phyloP scores from a whole-genome alignment of 2,797 vertebrate genomes.

The Hydrolagus colliei region DNA sequence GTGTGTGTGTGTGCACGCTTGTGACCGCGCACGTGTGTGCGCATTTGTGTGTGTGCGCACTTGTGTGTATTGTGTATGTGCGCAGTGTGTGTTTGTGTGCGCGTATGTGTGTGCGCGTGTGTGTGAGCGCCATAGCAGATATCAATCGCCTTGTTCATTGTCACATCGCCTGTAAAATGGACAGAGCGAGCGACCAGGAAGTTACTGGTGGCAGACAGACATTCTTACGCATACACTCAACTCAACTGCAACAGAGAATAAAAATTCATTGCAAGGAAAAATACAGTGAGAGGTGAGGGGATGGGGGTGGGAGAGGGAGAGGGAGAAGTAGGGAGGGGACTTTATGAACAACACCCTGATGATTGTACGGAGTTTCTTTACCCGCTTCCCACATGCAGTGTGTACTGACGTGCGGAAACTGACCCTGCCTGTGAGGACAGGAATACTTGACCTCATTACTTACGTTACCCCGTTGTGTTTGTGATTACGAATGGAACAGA shows the following conservation, averaged over 20 bases:
- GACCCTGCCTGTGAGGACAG: constrained; percentile 2
- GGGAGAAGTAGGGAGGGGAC: background rate
- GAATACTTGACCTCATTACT: constrained; percentile 23
- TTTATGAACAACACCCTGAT: background rate
- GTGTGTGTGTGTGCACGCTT: background rate
- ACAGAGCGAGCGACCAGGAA: too few species aligned
- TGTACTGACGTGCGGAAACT: background rate
- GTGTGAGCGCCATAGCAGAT: too few species aligned
- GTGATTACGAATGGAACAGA: background rate
- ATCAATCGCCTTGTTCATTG: too few species aligned
- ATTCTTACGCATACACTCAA: too few species aligned
- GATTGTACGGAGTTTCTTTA: too few species aligned
- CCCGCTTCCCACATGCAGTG: too few species aligned
- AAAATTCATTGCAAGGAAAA: background rate
- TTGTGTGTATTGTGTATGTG: background rate
- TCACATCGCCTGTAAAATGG: too few species aligned
- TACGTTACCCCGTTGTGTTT: background rate
- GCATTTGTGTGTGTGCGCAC: background rate
- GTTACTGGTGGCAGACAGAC: too few species aligned
- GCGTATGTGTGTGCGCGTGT: too few species aligned
- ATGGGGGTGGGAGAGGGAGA: background rate
- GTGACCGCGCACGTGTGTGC: background rate
- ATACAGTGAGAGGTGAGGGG: background rate
- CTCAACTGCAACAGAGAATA: background rate
- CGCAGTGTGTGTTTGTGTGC: background rate